A percentile compares a stretch with the other conserved stretches of the same genome.
phyloP scores from a whole-genome alignment of 2,797 vertebrate genomes.

The Sternarchorhynchus goeldii region DNA sequence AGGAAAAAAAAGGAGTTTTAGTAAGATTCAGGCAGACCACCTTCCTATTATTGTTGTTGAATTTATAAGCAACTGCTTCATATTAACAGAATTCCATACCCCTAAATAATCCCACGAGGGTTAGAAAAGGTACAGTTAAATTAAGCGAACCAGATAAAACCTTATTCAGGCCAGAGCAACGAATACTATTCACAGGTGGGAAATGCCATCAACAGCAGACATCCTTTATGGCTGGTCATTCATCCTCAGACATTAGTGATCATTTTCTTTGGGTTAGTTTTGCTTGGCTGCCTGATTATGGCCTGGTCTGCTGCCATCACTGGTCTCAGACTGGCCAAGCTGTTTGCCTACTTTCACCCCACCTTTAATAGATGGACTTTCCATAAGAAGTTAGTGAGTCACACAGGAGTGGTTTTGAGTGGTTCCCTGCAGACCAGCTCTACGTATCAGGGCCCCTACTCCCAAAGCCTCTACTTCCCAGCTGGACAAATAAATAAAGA shows the following conservation, averaged over 20 bases:
- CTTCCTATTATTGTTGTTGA: neutral
- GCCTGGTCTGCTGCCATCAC: conserved; percentile 36
- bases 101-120: neutral
- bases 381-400: conserved; percentile 64
- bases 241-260: neutral
- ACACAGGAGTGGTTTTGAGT: conserved; percentile 56
- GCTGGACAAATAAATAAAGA: conserved; percentile 27
- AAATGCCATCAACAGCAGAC: neutral
- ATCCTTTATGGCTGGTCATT: neutral
- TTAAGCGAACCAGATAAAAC: no score
- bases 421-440: conserved; percentile 5
- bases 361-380: conserved; percentile 68
- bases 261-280: conserved; percentile 26
- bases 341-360: conserved; percentile 60
- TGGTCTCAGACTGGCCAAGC: conserved; percentile 47
- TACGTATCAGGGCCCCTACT: conserved; percentile 12
- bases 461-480: conserved; percentile 31
- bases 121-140: neutral
- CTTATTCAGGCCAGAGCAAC: neutral
- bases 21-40: conserved; percentile 14
- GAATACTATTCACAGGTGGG: no score
- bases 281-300: conserved; percentile 45
- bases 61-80: neutral
- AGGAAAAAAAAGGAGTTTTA: conserved; percentile 12
- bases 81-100: neutral